Evolutionary conservation across 2,113 vertebrate genomes (phyloP).

Genomic region (Athene cunicularia): DNA sequence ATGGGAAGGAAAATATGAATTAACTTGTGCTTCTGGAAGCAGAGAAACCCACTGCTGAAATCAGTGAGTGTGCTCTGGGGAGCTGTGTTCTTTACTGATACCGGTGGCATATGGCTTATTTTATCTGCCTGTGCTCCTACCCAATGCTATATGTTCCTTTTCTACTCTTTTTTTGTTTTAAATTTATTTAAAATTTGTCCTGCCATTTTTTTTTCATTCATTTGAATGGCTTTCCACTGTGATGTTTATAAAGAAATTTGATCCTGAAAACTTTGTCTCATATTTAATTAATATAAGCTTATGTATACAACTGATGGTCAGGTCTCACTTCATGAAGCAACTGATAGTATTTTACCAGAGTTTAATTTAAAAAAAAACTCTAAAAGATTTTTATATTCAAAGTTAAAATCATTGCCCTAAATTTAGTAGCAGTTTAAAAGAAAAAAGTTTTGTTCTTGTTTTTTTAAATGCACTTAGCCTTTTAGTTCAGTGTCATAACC

Average conservation of each 20-base stretch:
- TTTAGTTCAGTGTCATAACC: not conserved
- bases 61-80: not conserved
- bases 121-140: not conserved
- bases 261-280: not conserved
- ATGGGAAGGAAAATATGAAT: fast-evolving
- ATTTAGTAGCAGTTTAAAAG: not conserved
- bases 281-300: not conserved
- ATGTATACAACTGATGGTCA: not conserved
- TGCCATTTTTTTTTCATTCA: not conserved
- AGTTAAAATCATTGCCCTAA: not conserved
- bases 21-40: not conserved
- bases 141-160: not conserved
- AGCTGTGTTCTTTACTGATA: not conserved
- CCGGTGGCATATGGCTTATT: not conserved
- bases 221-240: not conserved
- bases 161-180: not conserved
- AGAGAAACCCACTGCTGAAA: not conserved
- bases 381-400: not conserved
- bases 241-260: not conserved
- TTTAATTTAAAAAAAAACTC: not conserved
- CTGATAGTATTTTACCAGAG: not conserved
- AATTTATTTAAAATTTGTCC: not conserved
- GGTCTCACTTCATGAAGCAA: not conserved
- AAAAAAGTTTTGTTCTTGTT: too few relatives aligned
- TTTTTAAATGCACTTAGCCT: not conserved